Evolutionary conservation across 2,888 invertebrate genomes (phyloP), one percentile per base, ranked within the genome.

Genomic region (Platycheirus albimanus): DNA sequence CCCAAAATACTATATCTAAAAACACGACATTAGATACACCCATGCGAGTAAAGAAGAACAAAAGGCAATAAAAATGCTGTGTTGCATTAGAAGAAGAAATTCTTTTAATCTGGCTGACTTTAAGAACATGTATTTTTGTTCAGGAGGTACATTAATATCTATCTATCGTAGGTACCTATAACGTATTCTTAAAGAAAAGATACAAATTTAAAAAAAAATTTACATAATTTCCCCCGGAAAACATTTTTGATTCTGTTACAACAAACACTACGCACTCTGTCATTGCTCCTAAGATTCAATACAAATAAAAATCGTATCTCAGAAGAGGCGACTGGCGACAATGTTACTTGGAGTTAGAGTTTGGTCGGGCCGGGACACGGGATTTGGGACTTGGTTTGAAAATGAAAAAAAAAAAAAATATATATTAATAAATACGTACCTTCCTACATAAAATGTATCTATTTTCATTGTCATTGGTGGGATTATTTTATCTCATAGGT

Each of bases 361-460:
- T n/a, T n/a, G n/a, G n/a, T n/a, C n/a, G n/a, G n/a, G n/a, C n/a
- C n/a, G n/a, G n/a, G n/a, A n/a, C n/a, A n/a, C n/a, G n/a, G n/a
- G n/a, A n/a, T n/a, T 58, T 56, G 47, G 45, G 17, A 56, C 38
- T 38, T 13, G 13, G 20, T 19, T 13, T 20, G n/a, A 58, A 24
- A 28, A 69, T 41, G 54, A 38, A 69, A 61, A 75, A 75, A n/a
- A n/a, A n/a, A n/a, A n/a, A n/a, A n/a, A n/a, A n/a, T n/a, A n/a
- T n/a, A 70, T 83, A 83, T 83, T 77, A 72, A 72, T 77, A 83
- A 81, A 81, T 76, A 70, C 70, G 66, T 33, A 52, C 6, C n/a
- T n/a, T n/a, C n/a, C n/a, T n/a, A 81, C 76, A 76, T 81, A 81
- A 81, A 79, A 81, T 77, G 71, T 66, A 81, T 83, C 77, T 83